phyloP scores from a whole-genome alignment of 2,113 vertebrate genomes.

The Vireo altiloquus region DNA sequence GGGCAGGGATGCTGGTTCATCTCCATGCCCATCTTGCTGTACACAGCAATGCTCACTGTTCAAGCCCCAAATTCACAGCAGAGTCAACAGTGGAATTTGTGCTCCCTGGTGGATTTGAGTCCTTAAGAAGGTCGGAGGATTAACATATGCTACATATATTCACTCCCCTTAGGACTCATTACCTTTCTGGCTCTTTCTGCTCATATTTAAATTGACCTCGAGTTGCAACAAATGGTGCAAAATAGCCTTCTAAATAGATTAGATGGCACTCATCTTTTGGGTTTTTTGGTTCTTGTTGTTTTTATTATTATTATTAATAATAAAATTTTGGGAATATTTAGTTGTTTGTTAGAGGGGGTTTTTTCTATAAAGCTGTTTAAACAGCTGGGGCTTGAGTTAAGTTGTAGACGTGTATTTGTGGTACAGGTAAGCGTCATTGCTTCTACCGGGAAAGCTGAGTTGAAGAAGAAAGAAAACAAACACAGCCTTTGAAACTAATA shows the following conservation, averaged over 20 bases:
- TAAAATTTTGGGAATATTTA: background rate
- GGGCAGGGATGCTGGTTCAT: background rate
- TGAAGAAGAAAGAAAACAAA: background rate
- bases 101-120: background rate
- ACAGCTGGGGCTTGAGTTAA: background rate
- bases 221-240: background rate
- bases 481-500: background rate
- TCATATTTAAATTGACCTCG: background rate
- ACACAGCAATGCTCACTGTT: background rate
- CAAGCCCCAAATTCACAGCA: rapidly evolving
- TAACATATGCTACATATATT: background rate
- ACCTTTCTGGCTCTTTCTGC: background rate
- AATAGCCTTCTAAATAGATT: background rate
- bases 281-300: background rate
- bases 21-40: background rate
- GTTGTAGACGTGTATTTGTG: background rate
- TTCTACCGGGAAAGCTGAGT: background rate
- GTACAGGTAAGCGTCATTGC: background rate
- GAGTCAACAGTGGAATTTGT: background rate
- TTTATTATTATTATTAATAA: background rate
- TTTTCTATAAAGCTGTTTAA: background rate
- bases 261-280: background rate
- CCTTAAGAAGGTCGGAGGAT: background rate
- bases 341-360: background rate
- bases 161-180: background rate